Base-by-base conservation (phyloP, 2,113 vertebrate genomes). In the Girardinichthys multiradiatus region DNA sequence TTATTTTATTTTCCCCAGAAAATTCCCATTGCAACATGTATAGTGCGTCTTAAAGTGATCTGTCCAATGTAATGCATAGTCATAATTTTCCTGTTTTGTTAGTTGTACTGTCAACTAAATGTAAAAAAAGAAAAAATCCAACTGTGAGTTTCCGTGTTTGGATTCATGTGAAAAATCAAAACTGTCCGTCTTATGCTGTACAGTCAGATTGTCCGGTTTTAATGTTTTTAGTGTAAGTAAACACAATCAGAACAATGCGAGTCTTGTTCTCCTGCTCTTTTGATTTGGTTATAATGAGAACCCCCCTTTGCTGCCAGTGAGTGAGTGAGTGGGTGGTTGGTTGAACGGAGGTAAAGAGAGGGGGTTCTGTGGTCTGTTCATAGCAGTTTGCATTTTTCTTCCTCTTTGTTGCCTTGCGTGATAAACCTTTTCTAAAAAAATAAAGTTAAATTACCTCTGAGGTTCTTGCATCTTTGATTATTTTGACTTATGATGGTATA, bases 271-370 rank as follows among this genome's bases (percentile, higher is more conserved):
- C 83, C 85, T 86, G 81, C 86, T 90, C 87, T 85, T 95, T 96
- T 95, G 92, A 95, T 95, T 95, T 92, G 94, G 93, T 93, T 97
- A 95, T 96, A 97, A 96, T 93, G 94, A 89, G 95, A 95, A 95
- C 94, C 94, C 48, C 48, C 88, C 94, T 95, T 90, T 91, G 92
- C 94, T 94, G 87, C 90, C 92, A 90, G 92, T 77, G 93, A 92
- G 94, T n/a, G n/a, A n/a, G n/a, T n/a, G n/a, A 90, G 92, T 90
- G 48, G 54, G 45, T 19, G 68, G 69, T 30, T 42, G 57, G 57
- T 48, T 54, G 69, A 68, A 28, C 65, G 31, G n/a, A 42, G 68
- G 14, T 57, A 24, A n/a, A 54, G 57, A 59, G 12, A 4, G 30
- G 66, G 91, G 88, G 75, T 93, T 88, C 92, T 95, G 93, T 95